phyloP scores from a whole-genome alignment of 1,140 invertebrate species.

The Octopus bimaculoides region DNA sequence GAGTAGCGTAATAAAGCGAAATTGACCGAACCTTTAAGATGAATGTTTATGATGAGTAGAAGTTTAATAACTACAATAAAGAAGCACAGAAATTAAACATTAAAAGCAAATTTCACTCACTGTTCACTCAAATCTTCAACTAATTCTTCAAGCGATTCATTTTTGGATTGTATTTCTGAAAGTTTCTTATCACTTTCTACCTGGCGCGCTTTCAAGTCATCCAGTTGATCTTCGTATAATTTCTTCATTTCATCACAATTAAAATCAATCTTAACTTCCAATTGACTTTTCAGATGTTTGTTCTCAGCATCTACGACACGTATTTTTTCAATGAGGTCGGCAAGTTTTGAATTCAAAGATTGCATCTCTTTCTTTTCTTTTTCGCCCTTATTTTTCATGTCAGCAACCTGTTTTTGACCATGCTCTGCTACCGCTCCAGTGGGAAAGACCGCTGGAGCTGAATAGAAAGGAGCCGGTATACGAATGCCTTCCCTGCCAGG shows the following conservation, averaged over 20 bases:
- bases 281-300: slow-evolving; percentile 50
- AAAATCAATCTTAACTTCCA: slow-evolving; percentile 57
- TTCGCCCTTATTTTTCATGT: slow-evolving; percentile 49
- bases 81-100: no score
- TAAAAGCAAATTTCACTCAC: no score
- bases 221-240: slow-evolving; percentile 60
- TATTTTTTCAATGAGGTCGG: slow-evolving; percentile 57
- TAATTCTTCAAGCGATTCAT: no score
- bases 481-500: background rate
- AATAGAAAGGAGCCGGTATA: no score
- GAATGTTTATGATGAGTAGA: no score
- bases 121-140: no score
- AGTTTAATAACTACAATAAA: no score
- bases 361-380: slow-evolving; percentile 58
- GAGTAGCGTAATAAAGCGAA: no score
- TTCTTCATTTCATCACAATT: slow-evolving; percentile 57
- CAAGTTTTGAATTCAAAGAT: slow-evolving; percentile 55
- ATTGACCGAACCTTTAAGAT: no score
- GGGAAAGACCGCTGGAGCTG: background rate
- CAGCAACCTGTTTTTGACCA: slow-evolving; percentile 29
- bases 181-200: no score
- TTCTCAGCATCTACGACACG: slow-evolving; percentile 59
- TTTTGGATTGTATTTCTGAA: no score
- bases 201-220: slow-evolving; percentile 20
- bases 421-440: slow-evolving; percentile 21